phyloP scores from a whole-genome alignment of 23 tunicate genomes.

The Halocynthia roretzi region DNA sequence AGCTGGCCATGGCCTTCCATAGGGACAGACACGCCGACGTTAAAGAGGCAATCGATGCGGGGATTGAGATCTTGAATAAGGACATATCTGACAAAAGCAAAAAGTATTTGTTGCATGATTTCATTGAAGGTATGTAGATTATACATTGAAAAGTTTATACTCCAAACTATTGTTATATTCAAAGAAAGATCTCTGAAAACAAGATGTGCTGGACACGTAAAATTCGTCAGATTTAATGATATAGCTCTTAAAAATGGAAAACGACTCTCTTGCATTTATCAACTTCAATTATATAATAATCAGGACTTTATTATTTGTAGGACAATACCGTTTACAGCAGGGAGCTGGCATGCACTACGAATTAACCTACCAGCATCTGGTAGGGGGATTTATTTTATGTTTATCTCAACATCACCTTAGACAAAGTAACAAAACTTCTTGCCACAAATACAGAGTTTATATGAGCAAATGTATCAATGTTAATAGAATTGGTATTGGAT shows the following conservation, averaged over 20 bases:
- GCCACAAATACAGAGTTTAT: too few species aligned
- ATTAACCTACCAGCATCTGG: slow-evolving; percentile 34
- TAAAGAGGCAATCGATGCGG: slow-evolving; percentile 11
- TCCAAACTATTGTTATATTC: not conserved
- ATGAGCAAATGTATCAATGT: too few species aligned
- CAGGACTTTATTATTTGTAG: slow-evolving; percentile 12
- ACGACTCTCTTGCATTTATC: too few species aligned
- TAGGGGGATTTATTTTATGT: not conserved
- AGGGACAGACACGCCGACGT: slow-evolving; percentile 6
- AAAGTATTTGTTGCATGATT: not conserved
- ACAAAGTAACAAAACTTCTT: too few species aligned
- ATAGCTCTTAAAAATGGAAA: not conserved
- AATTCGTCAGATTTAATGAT: not conserved
- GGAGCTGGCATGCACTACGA: slow-evolving; percentile 64
- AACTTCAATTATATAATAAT: too few species aligned
- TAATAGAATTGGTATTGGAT: too few species aligned
- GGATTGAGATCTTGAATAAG: not conserved
- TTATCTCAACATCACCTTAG: too few species aligned
- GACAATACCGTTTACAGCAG: slow-evolving; percentile 47
- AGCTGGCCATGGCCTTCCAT: not conserved
- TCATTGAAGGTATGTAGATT: slow-evolving; percentile 17
- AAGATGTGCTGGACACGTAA: not conserved
- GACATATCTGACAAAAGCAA: too few species aligned
- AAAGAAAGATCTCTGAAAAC: not conserved
- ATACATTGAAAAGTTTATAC: not conserved